A percentile compares a stretch with the other conserved stretches of the same genome.
phyloP scores from a whole-genome alignment of 2,797 vertebrate species.

The Telmatherina bonti region DNA sequence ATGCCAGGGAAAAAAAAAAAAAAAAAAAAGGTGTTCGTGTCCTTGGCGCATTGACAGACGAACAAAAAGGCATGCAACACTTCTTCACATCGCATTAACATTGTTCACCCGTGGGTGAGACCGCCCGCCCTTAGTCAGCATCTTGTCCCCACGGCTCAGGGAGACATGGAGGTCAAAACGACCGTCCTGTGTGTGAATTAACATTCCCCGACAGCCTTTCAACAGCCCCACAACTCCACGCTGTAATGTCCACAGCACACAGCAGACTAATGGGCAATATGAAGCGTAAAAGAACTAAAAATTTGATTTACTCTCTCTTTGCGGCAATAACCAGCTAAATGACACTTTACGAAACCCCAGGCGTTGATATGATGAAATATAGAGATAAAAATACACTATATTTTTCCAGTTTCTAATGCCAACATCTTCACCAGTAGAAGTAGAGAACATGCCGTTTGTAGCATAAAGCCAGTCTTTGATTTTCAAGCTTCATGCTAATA shows the following conservation, averaged over 20 bases:
- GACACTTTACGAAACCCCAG: not conserved
- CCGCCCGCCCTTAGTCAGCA: slow-evolving; percentile 75
- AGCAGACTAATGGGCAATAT: slow-evolving; percentile 8
- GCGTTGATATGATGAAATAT: slow-evolving; percentile 6
- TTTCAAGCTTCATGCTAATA: not conserved
- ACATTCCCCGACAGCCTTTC: slow-evolving; percentile 69
- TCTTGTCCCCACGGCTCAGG: slow-evolving; percentile 61
- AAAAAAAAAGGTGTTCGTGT: slow-evolving; percentile 40
- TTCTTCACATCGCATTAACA: slow-evolving; percentile 72
- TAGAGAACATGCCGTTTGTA: not conserved
- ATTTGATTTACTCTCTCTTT: slow-evolving; percentile 4
- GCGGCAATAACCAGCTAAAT: slow-evolving; percentile 7
- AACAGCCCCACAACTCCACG: slow-evolving; percentile 40
- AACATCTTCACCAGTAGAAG: not conserved
- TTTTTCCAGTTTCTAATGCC: not conserved
- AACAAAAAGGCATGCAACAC: slow-evolving; percentile 51
- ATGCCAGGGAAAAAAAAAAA: slow-evolving; percentile 3
- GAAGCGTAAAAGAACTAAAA: slow-evolving; percentile 3
- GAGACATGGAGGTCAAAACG: slow-evolving; percentile 66
- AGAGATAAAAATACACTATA: not conserved
- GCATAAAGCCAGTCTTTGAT: not conserved
- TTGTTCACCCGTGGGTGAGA: slow-evolving; percentile 67
- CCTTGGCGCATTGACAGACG: slow-evolving; percentile 60
- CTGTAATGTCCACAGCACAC: slow-evolving; percentile 24
- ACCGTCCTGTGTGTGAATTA: slow-evolving; percentile 64